Percentiles rank a stretch among this genome's conserved stretches.
Conservation (phyloP, 64 coral and sea anemone species). For the Montipora capricornis region DNA sequence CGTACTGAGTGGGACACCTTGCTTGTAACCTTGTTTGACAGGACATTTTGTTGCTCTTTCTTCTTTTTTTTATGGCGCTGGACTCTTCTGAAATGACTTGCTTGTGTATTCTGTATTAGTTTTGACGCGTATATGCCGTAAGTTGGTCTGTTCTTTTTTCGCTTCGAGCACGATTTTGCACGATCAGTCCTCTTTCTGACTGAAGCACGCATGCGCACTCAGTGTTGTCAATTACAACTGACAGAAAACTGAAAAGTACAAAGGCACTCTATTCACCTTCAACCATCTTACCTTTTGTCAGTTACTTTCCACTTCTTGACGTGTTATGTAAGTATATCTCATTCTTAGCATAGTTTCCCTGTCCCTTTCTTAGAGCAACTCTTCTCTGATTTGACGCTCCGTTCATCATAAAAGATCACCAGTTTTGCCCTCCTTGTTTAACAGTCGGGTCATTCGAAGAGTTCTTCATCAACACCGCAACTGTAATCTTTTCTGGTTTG, state of each 20-base stretch:
- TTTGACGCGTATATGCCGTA: constrained; percentile 17
- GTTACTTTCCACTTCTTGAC: not conserved
- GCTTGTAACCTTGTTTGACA: constrained; percentile 7
- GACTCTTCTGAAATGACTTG: not conserved
- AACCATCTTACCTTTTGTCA: not conserved
- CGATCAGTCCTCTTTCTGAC: not conserved
- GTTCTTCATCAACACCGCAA: too few relatives aligned
- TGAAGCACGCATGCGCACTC: constrained; percentile 2
- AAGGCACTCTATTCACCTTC: not conserved
- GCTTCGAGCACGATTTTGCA: constrained; percentile 12
- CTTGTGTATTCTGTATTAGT: constrained; percentile 32
- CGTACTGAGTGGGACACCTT: not conserved
- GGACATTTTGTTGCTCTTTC: constrained; percentile 24
- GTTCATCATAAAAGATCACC: too few relatives aligned
- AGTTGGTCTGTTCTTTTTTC: not conserved
- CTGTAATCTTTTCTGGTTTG: too few relatives aligned
- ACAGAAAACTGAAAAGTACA: not conserved
- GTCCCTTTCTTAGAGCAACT: too few relatives aligned
- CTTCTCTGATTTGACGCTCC: too few relatives aligned
- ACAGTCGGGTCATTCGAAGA: too few relatives aligned
- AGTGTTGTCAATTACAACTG: not conserved
- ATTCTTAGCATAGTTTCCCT: too few relatives aligned
- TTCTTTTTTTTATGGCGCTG: constrained; percentile 4
- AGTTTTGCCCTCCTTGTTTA: too few relatives aligned
- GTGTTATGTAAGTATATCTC: too few relatives aligned